Evolutionary conservation across 2,888 invertebrate genomes (phyloP), one percentile per base, ranked within the genome.

Genomic region (Mythimna ferrago): DNA sequence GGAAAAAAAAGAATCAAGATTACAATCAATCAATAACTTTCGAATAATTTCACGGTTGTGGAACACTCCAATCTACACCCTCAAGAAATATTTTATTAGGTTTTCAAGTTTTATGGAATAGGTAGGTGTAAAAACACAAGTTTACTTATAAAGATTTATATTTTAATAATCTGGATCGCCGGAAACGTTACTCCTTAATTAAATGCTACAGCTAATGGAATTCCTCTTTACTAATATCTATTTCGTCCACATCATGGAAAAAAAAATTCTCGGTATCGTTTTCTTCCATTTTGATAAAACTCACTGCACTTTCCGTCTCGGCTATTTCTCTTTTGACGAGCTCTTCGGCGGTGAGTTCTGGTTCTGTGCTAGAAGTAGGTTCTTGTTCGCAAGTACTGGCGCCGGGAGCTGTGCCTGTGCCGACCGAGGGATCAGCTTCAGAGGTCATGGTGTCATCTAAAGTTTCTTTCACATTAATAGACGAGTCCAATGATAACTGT

Each of bases 381-480:
- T 81, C 65, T 69, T 62, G 71, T 32, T 1, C 48, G 21, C 14
- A 9, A 21, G 64, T 35, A 3, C 10, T 32, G 9, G 57, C 19
- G n/a, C 73, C 32, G 1, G 9, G 21, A 2, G 21, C 16, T 35
- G 26, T 6, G 0, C 73, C 65, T 6, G 54, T 51, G 0, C 74
- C 83, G 35, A 77, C 72, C 74, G 84, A 85, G 10, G 81, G 71
- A 9, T 66, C 86, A 10, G 81, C 53, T 48, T 63, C 35, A 56
- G 83, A 74, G n/a, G 80, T 77, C 6, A 74, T 4, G 0, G 11
- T 6, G 38, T 41, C 48, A 1, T 53, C 58, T 16, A 6, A 14
- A 14, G 6, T 9, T 6, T 32, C 41, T 14, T 63, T 70, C 6
- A 67, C 2, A 38, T 65, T 54, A 2, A 82, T 60, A 9, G 9